Evolutionary conservation across 1,140 invertebrate genomes (phyloP), one percentile per base, ranked within the genome.

Genomic region (Pseudachorutes palmiensis): DNA sequence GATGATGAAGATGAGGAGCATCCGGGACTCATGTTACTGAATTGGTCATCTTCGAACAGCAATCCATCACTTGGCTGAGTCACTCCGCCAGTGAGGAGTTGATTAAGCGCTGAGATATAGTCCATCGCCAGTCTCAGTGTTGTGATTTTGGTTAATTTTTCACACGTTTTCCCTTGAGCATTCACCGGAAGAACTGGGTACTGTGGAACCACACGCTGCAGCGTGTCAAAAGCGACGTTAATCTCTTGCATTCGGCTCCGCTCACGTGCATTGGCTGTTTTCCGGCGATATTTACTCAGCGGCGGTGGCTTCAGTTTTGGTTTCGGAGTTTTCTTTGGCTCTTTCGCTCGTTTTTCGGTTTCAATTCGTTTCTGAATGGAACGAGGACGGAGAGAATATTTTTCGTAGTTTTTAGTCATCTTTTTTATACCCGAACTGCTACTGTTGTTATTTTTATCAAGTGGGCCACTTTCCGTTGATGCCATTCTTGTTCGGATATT

Each of bases 201-300:
- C 33, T 76, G 74, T 1, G 92, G 91, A 0, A 94, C 87, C 5
- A 85, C 88, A 45, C 83, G 81, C 26, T 89, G 82, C 0, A 94
- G 80, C 1, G 84, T 81, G 77, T 92, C 90, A 79, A 93, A 94
- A 0, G 90, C 91, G 57, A 84, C 81, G 79, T 94, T 94, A 69
- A 94, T 93, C 76, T 94, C 90, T 61, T 87, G 81, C 91, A 94
- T 94, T 58, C 92, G 80, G 62, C 83, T 86, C 31, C 92, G 77
- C 78, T 94, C 92, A 2, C 92, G 78, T 0, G 90, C 90, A 80
- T 94, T 94, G 0, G 92, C 92, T 1, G 90, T 92, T 80, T 90
- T 90, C 68, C 92, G 81, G 26, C 91, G 79, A 78, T 94, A 94
- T 78, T 93, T 94, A 80, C 89, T 91, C 66, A 94, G 81, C 1